Base-by-base conservation (phyloP, 2,113 vertebrate species). In the Marmota monax region DNA sequence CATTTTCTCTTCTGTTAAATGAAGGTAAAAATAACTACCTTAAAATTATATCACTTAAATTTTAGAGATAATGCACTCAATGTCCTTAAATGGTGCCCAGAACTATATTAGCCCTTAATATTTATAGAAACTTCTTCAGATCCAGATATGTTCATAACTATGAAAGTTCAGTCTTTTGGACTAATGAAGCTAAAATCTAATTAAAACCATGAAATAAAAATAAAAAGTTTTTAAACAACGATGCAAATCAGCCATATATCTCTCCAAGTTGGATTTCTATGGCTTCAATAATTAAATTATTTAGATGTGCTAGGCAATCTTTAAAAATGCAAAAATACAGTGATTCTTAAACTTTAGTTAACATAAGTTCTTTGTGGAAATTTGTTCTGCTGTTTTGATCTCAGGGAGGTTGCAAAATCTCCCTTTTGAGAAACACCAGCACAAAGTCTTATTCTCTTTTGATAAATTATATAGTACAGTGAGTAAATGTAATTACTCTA, bases 401-500 rank as follows among this genome's bases (percentile, higher is more conserved):
- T 78, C 77, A 70, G 63, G 9, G 58, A 78, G 51, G 48, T 42
- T 39, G 10, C 58, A 58, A 37, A 45, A 69, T 45, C 25, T 69
- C 16, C 39, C 58, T 48, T 78, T 70, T 78, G 61, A 85, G 39
- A 72, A 69, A 72, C 13, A 70, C 32, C 58, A 90, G 61, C 58
- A 90, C 39, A 78, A 61, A 78, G 20, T 37, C n/a, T 61, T 42
- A 22, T 72, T 90, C 11, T 74, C 14, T 84, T 37, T 22, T 25
- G 39, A 70, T 58, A 69, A 82, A 86, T n/a, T 63, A 32, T 74
- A 56, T 25, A 72, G 4, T 48, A 51, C 56, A 79, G 34, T 79
- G 65, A 78, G 65, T 29, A 86, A 82, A 87, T 92, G 8, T 74
- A 67, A 87, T 92, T 80, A 74, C 56, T 58, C 74, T 76, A 63